Base-by-base conservation (phyloP, 2,113 vertebrate species). In the Scopus umbretta region DNA sequence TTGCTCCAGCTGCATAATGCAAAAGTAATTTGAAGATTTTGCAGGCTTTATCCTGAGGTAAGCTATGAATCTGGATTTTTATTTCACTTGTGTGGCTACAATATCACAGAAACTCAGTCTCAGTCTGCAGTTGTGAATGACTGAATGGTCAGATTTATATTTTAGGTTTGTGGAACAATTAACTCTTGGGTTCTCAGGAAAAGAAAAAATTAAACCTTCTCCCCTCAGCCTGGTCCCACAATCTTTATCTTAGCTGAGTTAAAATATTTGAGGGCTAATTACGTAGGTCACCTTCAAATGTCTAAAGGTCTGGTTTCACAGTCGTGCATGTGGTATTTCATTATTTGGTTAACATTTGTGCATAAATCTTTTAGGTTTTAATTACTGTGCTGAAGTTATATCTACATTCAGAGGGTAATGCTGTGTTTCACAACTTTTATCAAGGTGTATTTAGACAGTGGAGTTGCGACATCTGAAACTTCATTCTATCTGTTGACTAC, bases 21-120 rank as follows among this genome's bases (percentile, higher is more conserved):
- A 87, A 92, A 90, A 91, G 80, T 78, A 73, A 94, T 84, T 86
- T 92, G 63, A 92, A 80, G 65, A 53, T 95, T 94, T 96, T 85
- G 7, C 34, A 19, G 23, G 61, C 36, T 92, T 95, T 91, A 72
- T 88, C 21, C 25, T 68, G 30, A 76, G 49, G 43, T 59, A 82
- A 85, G 27, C 29, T 34, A 13, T 38, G 38, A 86, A 84, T 81
- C 26, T 43, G 50, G 50, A 45, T 89, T 92, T 89, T 80, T 16
- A 42, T 91, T 87, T 73, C 19, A 22, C 6, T 70, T 80, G 4
- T 40, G 25, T 65, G 23, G 43, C 7, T 56, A 49, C 8, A 20
- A 2, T 90, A 73, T 85, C 55, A 68, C 18, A 85, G 47, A 84
- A 80, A 85, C 16, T 72, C 29, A 14, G 25, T 17, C 27, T 75